Evolutionary conservation across 2,797 vertebrate genomes (phyloP).

Genomic region (Rhincodon typus): DNA sequence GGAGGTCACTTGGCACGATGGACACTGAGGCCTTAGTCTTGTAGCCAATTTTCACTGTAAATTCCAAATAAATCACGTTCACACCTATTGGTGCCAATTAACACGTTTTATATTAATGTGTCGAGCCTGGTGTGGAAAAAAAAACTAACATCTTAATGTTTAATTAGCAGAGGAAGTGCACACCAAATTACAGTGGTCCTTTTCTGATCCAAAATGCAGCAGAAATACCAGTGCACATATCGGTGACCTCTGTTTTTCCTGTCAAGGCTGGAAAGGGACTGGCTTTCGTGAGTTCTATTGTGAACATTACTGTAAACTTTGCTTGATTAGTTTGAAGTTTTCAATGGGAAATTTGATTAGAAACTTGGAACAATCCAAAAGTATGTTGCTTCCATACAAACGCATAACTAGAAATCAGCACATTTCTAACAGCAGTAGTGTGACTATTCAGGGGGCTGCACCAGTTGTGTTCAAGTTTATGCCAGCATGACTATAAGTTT

Average conservation of each 20-base stretch:
- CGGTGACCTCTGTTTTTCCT: neutral
- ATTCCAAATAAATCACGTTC: slow-evolving; percentile 21
- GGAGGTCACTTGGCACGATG: slow-evolving; percentile 9
- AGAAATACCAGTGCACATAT: neutral
- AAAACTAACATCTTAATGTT: slow-evolving; percentile 29
- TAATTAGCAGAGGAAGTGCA: slow-evolving; percentile 28
- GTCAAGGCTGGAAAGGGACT: neutral
- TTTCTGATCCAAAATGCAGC: neutral
- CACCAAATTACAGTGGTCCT: neutral
- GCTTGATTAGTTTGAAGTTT: neutral
- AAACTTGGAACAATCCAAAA: neutral
- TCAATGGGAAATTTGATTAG: neutral
- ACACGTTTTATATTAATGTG: slow-evolving; percentile 32
- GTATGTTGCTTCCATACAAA: neutral
- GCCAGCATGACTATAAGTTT: neutral
- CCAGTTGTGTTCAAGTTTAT: neutral
- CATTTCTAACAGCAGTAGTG: neutral
- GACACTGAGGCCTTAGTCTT: neutral
- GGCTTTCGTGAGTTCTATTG: neutral
- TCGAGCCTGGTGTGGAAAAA: neutral
- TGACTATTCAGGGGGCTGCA: no score
- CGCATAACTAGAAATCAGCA: neutral
- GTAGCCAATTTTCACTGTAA: neutral
- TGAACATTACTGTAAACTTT: neutral
- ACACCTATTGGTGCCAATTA: slow-evolving; percentile 30